Percentiles rank a stretch among this genome's conserved stretches.
Evolutionary conservation across 1,140 invertebrate species (phyloP).

Genomic region (Drosophila takahashii): DNA sequence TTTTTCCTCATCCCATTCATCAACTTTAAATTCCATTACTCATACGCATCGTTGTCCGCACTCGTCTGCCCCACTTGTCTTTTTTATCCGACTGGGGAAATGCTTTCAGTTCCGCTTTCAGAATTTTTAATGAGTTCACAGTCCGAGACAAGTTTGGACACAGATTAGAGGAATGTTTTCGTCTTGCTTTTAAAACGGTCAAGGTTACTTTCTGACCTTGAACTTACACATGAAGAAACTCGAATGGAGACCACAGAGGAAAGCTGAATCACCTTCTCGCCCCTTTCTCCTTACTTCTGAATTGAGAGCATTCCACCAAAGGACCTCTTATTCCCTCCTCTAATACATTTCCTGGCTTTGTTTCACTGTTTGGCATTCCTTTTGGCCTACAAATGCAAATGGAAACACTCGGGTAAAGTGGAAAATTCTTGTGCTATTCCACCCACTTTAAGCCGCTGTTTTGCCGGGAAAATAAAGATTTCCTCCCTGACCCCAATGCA

Average conservation of each 20-base stretch:
- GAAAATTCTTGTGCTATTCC: constrained; percentile 15
- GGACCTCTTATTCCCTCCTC: constrained; percentile 3
- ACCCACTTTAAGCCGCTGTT: constrained; percentile 21
- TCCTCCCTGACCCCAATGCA: constrained; percentile 60
- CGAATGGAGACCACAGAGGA: neutral
- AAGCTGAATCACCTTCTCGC: constrained; percentile 1
- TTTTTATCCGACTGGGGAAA: constrained; percentile 23
- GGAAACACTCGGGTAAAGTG: constrained; percentile 14
- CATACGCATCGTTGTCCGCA: constrained; percentile 28
- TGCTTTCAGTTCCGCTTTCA: constrained; percentile 22
- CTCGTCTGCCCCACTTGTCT: neutral
- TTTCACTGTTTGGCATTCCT: constrained; percentile 13
- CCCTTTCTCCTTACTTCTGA: neutral
- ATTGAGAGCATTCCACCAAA: neutral
- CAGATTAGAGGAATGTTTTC: constrained; percentile 24
- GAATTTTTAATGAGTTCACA: constrained; percentile 44
- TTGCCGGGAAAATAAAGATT: constrained; percentile 12
- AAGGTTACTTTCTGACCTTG: constrained; percentile 38
- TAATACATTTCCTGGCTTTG: constrained; percentile 17
- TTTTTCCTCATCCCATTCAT: neutral
- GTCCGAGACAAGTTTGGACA: constrained; percentile 20
- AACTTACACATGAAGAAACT: constrained; percentile 36
- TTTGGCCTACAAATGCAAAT: constrained; percentile 58
- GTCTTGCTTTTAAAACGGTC: constrained; percentile 11
- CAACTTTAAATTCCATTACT: constrained; percentile 5